These are phyloP conservation scores for Leptinotarsa texana DNA, from an alignment of 1,140 invertebrate genomes.

Conservation along the genomic window DNA sequence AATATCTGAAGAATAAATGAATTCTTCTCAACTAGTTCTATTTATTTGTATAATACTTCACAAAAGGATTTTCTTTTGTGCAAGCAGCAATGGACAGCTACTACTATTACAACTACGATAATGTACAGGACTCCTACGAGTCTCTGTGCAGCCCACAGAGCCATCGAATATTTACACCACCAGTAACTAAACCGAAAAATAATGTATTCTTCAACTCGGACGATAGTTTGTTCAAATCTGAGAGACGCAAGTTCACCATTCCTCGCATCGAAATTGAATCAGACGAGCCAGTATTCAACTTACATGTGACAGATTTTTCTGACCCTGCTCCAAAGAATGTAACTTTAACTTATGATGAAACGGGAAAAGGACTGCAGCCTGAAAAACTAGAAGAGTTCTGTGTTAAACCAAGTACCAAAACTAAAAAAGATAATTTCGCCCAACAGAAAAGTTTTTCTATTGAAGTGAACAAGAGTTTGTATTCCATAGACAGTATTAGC, in stretches of 20 bases:
- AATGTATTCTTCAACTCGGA: constrained; percentile 54
- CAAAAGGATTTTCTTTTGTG: constrained; percentile 34
- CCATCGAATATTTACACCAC: constrained; percentile 47
- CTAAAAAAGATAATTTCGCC: constrained; percentile 42
- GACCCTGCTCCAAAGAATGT: constrained; percentile 50
- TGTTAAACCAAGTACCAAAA: constrained; percentile 34
- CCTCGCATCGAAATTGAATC: constrained; percentile 51
- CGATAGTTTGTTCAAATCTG: constrained; percentile 51
- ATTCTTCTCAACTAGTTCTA: too few species aligned
- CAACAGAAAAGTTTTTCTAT: constrained; percentile 51
- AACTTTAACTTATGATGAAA: constrained; percentile 47
- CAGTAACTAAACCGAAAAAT: constrained; percentile 47
- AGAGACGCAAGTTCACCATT: constrained; percentile 48
- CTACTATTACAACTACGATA: constrained; percentile 43
- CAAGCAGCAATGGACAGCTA: constrained; percentile 53
- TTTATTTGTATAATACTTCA: not conserved
- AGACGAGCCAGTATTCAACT: constrained; percentile 48
- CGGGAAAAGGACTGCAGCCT: constrained; percentile 38
- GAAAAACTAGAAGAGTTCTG: constrained; percentile 41
- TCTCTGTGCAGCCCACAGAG: constrained; percentile 43
- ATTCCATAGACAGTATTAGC: constrained; percentile 40
- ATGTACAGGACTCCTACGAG: constrained; percentile 47
- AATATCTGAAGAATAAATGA: too few species aligned
- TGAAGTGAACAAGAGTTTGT: constrained; percentile 43
- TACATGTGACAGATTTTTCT: constrained; percentile 53